Evolutionary conservation across 2,113 vertebrate species (phyloP).

Genomic region (Dipodomys stephensi): DNA sequence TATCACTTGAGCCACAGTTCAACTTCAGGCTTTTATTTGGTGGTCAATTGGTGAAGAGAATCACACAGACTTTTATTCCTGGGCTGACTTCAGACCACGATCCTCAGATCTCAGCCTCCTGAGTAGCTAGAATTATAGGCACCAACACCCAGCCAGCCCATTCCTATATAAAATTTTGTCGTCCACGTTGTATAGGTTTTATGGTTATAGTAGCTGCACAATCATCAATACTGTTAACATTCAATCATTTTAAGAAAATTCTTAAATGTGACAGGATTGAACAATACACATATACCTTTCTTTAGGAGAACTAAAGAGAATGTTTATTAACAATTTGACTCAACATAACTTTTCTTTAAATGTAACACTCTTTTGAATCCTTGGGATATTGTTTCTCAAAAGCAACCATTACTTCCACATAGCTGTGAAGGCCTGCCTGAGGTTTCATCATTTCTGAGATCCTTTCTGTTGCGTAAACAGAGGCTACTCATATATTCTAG

Average conservation of each 20-base stretch:
- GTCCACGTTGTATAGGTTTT: conserved; percentile 21
- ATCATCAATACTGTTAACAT: neutral
- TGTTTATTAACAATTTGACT: conserved; percentile 32
- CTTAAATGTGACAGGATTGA: conserved; percentile 36
- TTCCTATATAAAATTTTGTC: neutral
- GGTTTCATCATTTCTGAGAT: conserved; percentile 23
- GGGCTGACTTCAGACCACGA: too few relatives aligned
- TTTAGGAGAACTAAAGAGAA: conserved; percentile 52
- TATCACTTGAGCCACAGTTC: too few relatives aligned
- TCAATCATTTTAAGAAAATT: neutral
- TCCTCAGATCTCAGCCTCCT: too few relatives aligned
- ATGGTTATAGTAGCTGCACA: neutral
- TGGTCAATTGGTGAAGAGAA: too few relatives aligned
- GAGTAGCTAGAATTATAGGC: too few relatives aligned
- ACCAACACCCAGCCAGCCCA: too few relatives aligned
- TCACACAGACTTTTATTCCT: too few relatives aligned
- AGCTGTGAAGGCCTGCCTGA: neutral
- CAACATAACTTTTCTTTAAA: conserved; percentile 42
- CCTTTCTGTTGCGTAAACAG: neutral
- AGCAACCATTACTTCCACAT: neutral
- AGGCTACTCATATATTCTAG: neutral
- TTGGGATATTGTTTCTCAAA: conserved; percentile 45
- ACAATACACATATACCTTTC: neutral
- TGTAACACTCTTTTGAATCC: neutral
- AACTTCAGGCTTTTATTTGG: too few relatives aligned